Conservation (phyloP, 2,888 invertebrate species). For the Eupithecia subumbrata region DNA sequence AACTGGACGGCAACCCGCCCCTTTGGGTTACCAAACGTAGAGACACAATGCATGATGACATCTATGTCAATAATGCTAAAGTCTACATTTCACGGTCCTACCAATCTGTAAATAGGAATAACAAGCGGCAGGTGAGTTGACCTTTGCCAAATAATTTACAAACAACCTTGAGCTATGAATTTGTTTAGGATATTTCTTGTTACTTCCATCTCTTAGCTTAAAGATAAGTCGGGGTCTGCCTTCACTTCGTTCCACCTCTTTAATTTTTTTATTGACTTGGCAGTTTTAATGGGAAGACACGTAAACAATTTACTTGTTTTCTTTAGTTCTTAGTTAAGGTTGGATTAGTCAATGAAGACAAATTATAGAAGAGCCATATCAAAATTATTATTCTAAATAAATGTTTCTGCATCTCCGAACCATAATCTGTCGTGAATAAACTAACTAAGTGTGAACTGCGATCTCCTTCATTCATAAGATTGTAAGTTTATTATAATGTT, state of each 20-base stretch:
- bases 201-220: not conserved
- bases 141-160: not conserved
- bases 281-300: not conserved
- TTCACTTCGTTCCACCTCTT: constrained; percentile 6
- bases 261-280: not conserved
- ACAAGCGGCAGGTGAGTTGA: constrained; percentile 71
- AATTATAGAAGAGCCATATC: not conserved
- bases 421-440: not conserved
- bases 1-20: constrained; percentile 93
- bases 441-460: not conserved
- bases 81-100: constrained; percentile 88
- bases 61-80: constrained; percentile 94
- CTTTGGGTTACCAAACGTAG: constrained; percentile 91
- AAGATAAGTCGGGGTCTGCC: not conserved
- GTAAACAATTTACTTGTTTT: not conserved
- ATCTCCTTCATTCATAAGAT: not conserved
- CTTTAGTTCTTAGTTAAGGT: no score
- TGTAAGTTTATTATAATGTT: no score
- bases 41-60: constrained; percentile 86
- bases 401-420: not conserved
- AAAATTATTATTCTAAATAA: not conserved
- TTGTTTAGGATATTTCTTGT: constrained; percentile 10
- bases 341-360: not conserved
- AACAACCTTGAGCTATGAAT: constrained; percentile 2
- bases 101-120: constrained; percentile 82